Evolutionary conservation across 2,797 vertebrate genomes (phyloP), one percentile per base, ranked within the genome.

Genomic region (Lepus townsendii): DNA sequence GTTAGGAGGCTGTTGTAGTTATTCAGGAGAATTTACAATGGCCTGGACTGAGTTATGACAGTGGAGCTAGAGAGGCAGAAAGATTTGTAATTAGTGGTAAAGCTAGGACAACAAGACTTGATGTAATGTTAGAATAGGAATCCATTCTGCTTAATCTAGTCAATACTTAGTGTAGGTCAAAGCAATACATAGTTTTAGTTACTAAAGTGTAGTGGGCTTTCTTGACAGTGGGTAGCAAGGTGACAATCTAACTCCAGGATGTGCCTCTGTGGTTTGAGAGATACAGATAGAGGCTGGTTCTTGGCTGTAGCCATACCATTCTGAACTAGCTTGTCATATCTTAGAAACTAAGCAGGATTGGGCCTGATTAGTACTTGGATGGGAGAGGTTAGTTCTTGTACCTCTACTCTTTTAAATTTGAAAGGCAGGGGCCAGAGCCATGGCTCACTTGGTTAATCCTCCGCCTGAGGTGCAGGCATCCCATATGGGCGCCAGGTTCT

Each of bases 131-230:
- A 60, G 30, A 82, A 69, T 76, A 68, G 7, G 60, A 42, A 66
- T 88, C 78, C 68, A 26, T 47, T 85, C 42, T 88, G 38, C 91
- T 65, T 26, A 47, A 14, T 73, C 24, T 62, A 82, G 69, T 95
- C 60, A 60, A 30, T 71, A 75, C 60, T 93, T 75, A 91, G 26
- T 84, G 4, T 79, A 57, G 62, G 82, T 90, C 57, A 71, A 78
- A 82, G 62, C 65, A 75, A 80, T 83, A 20, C 62, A 42, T 38
- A 22, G 20, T 71, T 87, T 91, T n/a, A 69, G 30, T 20, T 88
- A 52, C 26, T 72, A 27, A 17, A 50, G 19, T 10, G 9, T 16
- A 35, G 60, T 68, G 30, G 24, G 19, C 13, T 76, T 50, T 83
- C 65, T 19, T 75, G 32, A 26, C 16, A 32, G 30, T 65, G 7